phyloP scores from a whole-genome alignment of 2,113 vertebrate species.

The Leucoraja erinaceus region DNA sequence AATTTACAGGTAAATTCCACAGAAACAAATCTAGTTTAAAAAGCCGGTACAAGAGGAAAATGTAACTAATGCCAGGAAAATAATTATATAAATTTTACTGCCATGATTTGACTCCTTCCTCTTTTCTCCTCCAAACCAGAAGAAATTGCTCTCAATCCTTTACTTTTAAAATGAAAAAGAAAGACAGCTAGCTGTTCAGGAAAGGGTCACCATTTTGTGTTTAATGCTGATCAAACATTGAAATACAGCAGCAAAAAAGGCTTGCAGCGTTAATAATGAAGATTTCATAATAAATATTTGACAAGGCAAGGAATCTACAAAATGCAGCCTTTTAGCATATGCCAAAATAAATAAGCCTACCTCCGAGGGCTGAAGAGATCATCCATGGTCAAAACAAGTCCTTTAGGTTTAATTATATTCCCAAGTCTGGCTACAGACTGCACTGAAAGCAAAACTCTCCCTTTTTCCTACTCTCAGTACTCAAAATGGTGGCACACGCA shows the following conservation, averaged over 20 bases:
- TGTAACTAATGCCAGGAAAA: neutral
- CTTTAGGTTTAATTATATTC: slow-evolving; percentile 51
- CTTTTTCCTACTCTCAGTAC: slow-evolving; percentile 69
- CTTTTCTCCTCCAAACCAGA: neutral
- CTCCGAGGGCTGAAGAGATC: slow-evolving; percentile 88
- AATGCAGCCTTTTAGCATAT: slow-evolving; percentile 49
- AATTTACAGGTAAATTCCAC: neutral
- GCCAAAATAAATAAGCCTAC: slow-evolving; percentile 69
- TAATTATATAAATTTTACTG: neutral
- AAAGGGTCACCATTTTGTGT: slow-evolving; percentile 33
- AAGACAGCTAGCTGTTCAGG: neutral
- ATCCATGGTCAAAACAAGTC: slow-evolving; percentile 82
- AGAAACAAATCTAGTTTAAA: neutral
- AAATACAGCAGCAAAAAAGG: slow-evolving; percentile 20
- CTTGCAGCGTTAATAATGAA: slow-evolving; percentile 39
- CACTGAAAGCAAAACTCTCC: slow-evolving; percentile 56
- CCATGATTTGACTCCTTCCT: neutral
- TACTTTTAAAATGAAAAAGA: slow-evolving; percentile 25
- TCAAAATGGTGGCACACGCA: slow-evolving; percentile 98
- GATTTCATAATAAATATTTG: slow-evolving; percentile 47
- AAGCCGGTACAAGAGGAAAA: neutral
- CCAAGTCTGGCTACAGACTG: slow-evolving; percentile 46
- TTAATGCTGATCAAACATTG: slow-evolving; percentile 18
- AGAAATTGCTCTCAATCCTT: slow-evolving; percentile 17
- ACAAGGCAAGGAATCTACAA: slow-evolving; percentile 47